These are phyloP conservation scores for Sepioteuthis lessoniana DNA, from an alignment of 2,888 invertebrate genomes.

Conservation along the genomic window DNA sequence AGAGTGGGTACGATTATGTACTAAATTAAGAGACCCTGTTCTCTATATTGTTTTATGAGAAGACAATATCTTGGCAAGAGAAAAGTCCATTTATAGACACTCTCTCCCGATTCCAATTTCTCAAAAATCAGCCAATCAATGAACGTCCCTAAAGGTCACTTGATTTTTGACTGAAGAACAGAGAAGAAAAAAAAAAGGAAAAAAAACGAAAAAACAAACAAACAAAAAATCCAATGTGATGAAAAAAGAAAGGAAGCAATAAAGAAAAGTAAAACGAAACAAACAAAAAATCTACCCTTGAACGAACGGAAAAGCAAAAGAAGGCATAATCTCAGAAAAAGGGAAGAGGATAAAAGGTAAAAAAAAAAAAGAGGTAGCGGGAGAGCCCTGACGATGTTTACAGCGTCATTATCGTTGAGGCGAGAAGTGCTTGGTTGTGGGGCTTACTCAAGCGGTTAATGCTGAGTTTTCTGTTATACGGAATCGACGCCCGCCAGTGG, in stretches of 20 bases:
- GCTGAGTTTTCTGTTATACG: background rate
- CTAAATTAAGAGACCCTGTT: background rate
- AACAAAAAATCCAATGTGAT: background rate
- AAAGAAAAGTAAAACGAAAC: background rate
- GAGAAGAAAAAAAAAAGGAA: background rate
- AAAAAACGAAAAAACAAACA: background rate
- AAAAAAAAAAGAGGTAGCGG: fast-evolving
- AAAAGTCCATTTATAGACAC: background rate
- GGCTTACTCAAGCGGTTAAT: background rate
- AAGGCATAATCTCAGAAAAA: background rate
- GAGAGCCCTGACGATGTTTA: background rate
- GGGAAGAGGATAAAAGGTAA: background rate
- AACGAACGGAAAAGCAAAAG: background rate
- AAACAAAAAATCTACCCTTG: background rate
- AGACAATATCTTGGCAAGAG: background rate
- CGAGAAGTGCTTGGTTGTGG: slow-evolving; percentile 33
- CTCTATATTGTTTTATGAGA: background rate
- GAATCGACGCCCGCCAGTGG: too few species aligned
- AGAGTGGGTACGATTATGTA: background rate
- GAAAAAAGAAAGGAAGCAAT: too few species aligned
- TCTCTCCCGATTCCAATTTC: background rate
- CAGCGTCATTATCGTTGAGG: background rate
- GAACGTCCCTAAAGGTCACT: slow-evolving; percentile 1
- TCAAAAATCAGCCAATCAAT: background rate
- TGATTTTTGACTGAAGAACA: background rate